Conservation (phyloP, 2,797 vertebrate genomes). For the Nyctalus aviator region DNA sequence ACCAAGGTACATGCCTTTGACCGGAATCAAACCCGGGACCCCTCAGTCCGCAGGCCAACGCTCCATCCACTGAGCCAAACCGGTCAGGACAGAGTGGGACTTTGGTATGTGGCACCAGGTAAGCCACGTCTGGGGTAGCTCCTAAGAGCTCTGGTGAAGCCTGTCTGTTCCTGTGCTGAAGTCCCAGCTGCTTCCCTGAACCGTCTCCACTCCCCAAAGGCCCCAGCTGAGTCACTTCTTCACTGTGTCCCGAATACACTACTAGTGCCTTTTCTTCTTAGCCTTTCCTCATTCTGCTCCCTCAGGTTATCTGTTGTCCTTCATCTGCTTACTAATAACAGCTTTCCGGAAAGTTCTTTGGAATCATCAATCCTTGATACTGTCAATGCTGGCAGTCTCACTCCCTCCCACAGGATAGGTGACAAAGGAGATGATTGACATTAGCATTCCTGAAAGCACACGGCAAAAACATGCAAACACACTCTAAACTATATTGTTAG, state of each 20-base stretch:
- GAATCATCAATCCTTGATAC: background rate
- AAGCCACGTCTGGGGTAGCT: background rate
- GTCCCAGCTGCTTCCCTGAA: background rate
- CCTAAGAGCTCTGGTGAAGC: background rate
- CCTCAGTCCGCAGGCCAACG: too few species aligned
- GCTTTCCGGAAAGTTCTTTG: background rate
- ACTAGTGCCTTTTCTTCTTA: background rate
- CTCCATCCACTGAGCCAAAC: background rate
- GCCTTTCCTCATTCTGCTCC: background rate
- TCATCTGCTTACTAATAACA: constrained; percentile 11
- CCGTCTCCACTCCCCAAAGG: background rate
- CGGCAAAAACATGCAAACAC: background rate
- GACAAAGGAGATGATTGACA: background rate
- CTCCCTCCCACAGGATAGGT: background rate
- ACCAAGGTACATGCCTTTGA: too few species aligned
- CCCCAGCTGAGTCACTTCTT: constrained; percentile 50
- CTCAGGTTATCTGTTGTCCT: background rate
- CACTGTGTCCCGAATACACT: background rate
- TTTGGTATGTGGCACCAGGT: background rate
- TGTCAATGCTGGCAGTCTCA: too few species aligned
- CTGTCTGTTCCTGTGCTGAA: background rate
- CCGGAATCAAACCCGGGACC: too few species aligned
- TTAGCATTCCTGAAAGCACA: background rate
- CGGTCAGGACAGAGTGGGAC: background rate
- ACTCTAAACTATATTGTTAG: background rate